Percentiles rank a stretch among this genome's conserved stretches.
These are phyloP conservation scores for Psococerastis gibbosa DNA, from an alignment of 2,888 invertebrate genomes.

Conservation along the genomic window DNA sequence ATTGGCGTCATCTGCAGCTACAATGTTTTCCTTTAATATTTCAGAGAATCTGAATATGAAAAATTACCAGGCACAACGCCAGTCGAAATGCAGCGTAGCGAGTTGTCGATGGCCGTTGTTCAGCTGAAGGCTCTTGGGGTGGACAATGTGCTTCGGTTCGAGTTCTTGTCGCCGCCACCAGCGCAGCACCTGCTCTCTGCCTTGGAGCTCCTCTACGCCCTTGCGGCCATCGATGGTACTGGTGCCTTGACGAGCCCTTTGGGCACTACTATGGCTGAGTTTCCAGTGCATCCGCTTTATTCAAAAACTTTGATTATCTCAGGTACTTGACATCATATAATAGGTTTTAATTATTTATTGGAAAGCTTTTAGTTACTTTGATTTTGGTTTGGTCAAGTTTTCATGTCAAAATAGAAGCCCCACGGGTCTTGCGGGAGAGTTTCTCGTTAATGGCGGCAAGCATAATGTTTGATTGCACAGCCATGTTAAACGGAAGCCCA, in stretches of 20 bases:
- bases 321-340: conserved; percentile 26
- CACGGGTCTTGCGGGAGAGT: too few relatives aligned
- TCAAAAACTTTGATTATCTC: conserved; percentile 69
- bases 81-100: conserved; percentile 85
- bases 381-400: not conserved
- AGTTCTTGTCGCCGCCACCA: conserved; percentile 85
- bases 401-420: too few relatives aligned
- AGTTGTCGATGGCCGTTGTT: conserved; percentile 64
- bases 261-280: conserved; percentile 76
- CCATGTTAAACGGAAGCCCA: too few relatives aligned
- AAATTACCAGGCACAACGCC: conserved; percentile 51
- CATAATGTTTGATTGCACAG: too few relatives aligned
- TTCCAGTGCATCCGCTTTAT: conserved; percentile 72
- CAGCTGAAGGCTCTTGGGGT: conserved; percentile 90
- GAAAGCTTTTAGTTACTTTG: conserved; percentile 7
- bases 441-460: too few relatives aligned
- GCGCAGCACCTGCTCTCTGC: conserved; percentile 68
- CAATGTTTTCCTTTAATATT: not conserved
- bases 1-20: too few relatives aligned
- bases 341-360: not conserved
- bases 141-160: conserved; percentile 73
- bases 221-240: conserved; percentile 56
- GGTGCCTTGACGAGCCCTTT: conserved; percentile 58
- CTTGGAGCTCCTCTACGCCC: conserved; percentile 70
- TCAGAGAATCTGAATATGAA: conserved; percentile 55